Conservation (phyloP, 2,888 invertebrate genomes). For the Mythimna vitellina region DNA sequence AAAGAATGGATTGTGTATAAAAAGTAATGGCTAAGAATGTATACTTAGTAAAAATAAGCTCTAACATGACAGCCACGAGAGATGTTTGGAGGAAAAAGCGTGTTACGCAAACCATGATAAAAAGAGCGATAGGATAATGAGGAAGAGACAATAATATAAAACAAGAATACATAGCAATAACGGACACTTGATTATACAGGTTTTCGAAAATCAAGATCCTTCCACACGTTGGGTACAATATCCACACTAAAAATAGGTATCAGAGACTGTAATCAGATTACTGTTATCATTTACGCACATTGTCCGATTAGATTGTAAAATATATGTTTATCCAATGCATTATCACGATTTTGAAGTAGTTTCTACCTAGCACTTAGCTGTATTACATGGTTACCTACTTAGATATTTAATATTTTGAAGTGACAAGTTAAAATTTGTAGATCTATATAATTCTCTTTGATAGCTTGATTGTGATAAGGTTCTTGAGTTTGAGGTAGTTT, state of each 20-base stretch:
- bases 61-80: background rate
- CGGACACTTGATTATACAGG: no score
- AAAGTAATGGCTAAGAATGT: background rate
- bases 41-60: background rate
- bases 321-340: conserved; percentile 52
- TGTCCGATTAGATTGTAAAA: conserved; percentile 42
- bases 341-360: conserved; percentile 46
- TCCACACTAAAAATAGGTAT: conserved; percentile 36
- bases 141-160: background rate
- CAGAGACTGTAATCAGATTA: conserved; percentile 41
- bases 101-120: no score
- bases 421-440: conserved; percentile 13
- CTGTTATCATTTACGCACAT: conserved; percentile 46
- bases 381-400: conserved; percentile 51
- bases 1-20: background rate
- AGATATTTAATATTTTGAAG: conserved; percentile 20
- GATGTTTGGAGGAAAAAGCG: background rate
- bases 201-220: background rate
- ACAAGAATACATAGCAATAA: background rate
- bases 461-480: conserved; percentile 14
- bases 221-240: background rate
- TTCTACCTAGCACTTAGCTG: conserved; percentile 51
- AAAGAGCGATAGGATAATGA: no score
- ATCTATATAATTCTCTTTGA: conserved; percentile 8
- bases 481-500: conserved; percentile 23